A percentile compares a stretch with the other conserved stretches of the same genome.
Conservation (phyloP, 2,888 invertebrate species). For the Endotricha flammealis region DNA sequence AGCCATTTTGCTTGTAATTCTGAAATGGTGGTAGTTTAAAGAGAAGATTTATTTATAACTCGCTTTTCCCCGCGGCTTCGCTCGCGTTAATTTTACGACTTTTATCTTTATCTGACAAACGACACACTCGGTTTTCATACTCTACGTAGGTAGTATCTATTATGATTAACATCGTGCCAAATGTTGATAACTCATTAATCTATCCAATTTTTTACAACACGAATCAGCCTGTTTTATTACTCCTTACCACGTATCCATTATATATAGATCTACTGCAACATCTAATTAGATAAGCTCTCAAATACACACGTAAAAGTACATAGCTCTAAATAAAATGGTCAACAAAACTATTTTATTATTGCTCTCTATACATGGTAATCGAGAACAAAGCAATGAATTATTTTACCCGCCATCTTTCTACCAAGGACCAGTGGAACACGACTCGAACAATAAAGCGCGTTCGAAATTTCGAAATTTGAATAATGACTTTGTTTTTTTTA, state of each 20-base stretch:
- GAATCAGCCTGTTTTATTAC: constrained; percentile 9
- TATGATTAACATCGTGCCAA: constrained; percentile 11
- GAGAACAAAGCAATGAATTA: constrained; percentile 17
- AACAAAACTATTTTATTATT: constrained; percentile 7
- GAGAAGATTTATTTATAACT: too few species aligned
- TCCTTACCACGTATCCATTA: constrained; percentile 8
- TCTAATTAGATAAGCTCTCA: background rate
- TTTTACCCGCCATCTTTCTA: constrained; percentile 16
- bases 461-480: constrained; percentile 22
- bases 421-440: constrained; percentile 23
- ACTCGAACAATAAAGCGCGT: constrained; percentile 21
- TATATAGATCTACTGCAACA: background rate
- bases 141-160: too few species aligned
- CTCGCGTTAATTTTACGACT: too few species aligned
- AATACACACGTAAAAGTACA: background rate
- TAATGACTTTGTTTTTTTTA: constrained; percentile 18
- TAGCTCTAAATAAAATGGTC: constrained; percentile 1
- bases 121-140: too few species aligned
- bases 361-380: constrained; percentile 10
- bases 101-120: too few species aligned
- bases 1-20: too few species aligned
- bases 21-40: too few species aligned
- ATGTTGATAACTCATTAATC: constrained; percentile 17
- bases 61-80: too few species aligned
- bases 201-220: constrained; percentile 9